Base-by-base conservation (phyloP, 2,113 vertebrate genomes). In the Chaenocephalus aceratus region DNA sequence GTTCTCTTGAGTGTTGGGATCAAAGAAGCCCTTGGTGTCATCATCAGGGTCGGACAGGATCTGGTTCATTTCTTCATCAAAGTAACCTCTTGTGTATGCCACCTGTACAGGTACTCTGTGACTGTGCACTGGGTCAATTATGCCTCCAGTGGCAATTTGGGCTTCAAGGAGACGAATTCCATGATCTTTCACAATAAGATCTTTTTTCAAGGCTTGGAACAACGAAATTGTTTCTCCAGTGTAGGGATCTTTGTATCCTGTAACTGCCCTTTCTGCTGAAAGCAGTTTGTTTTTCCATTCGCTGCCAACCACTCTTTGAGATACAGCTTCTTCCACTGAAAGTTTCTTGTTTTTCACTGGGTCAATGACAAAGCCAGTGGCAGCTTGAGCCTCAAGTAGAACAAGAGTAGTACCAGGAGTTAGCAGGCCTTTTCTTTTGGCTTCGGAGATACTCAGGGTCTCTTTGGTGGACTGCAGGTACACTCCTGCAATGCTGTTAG, bases 341-440 rank as follows among this genome's bases (percentile, higher is more conserved):
- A 97, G 1, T 0, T 94, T 94, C 30, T 88, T 93, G 70, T 96
- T 14, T 1, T 90, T 81, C 48, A 96, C 58, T 0, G 97, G 96
- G 74, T 98, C 95, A 0, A 97, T 95, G 82, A 98, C 46, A 60
- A 94, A 97, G 0, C 97, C 97, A 0, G 96, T 98, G 82, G 97
- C 97, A 0, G 96, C 96, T 76, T 97, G 97, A 0, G 97, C 97
- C 82, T 97, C 97, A 52, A 98, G 86, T 7, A 98, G 95, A 15
- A 97, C 91, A 30, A 97, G 94, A 0, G 96, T 95, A 0, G 96
- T 97, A 15, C 97, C 96, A 0, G 96, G 96, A 53, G 94, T 91
- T 0, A 98, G 80, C 0, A 97, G 84, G 0, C 95, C 89, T 69
- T 81, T 96, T 52, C 82, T n/a, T 63, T 93, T 96, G 0, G 97